Percentiles rank a stretch among this genome's conserved stretches.
Conservation (phyloP, 2,888 invertebrate genomes). For the Parelbella ahira region DNA sequence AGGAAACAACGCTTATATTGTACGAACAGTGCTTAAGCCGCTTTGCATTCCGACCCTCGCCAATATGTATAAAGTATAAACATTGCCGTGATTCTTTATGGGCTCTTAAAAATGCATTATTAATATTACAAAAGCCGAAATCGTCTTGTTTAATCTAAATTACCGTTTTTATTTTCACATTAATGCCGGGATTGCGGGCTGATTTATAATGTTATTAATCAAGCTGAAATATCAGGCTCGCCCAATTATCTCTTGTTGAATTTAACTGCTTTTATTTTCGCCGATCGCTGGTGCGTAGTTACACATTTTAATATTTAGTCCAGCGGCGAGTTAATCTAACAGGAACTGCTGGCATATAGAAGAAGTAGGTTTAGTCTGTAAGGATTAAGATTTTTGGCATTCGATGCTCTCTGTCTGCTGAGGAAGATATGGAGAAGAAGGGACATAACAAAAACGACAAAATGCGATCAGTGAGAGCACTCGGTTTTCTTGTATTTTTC, state of each 20-base stretch:
- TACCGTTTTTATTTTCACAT: constrained; percentile 51
- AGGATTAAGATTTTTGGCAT: too few species aligned
- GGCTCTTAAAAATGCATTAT: constrained; percentile 36
- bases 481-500: too few species aligned
- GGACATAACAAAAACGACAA: too few species aligned
- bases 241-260: constrained; percentile 60
- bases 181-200: constrained; percentile 44
- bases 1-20: constrained; percentile 13
- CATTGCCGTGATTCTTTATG: constrained; percentile 27
- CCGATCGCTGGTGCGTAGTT: constrained; percentile 14
- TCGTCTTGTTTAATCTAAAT: constrained; percentile 44
- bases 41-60: constrained; percentile 25
- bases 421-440: too few species aligned
- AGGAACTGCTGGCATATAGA: too few species aligned
- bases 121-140: constrained; percentile 39
- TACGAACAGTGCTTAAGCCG: constrained; percentile 20
- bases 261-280: constrained; percentile 41
- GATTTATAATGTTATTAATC: constrained; percentile 66
- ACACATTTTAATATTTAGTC: constrained; percentile 8
- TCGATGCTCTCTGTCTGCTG: too few species aligned
- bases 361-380: too few species aligned
- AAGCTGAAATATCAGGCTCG: constrained; percentile 57
- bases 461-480: too few species aligned
- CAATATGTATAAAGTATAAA: constrained; percentile 23
- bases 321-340: too few species aligned